phyloP scores from a whole-genome alignment of 2,113 vertebrate genomes.

The Rhinogobius similis region DNA sequence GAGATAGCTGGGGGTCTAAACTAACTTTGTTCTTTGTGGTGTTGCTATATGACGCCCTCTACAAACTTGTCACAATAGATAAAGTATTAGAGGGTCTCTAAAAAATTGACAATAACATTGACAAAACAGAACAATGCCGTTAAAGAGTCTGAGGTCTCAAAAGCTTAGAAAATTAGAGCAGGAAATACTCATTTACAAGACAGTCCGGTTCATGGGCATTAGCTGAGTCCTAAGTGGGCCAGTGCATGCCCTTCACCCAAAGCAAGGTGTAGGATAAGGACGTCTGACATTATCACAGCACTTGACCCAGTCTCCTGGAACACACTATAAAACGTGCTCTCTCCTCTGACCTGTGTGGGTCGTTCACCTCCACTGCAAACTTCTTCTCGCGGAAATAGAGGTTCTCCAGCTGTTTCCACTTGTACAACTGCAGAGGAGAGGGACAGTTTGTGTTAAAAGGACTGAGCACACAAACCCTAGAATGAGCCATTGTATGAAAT shows the following conservation, averaged over 20 bases:
- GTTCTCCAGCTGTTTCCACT: constrained; percentile 98
- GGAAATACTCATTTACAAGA: constrained; percentile 44
- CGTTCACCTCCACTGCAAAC: constrained; percentile 96
- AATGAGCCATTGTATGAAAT: constrained; percentile 20
- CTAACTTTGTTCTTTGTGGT: not conserved
- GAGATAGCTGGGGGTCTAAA: not conserved
- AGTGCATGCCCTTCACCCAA: constrained; percentile 35
- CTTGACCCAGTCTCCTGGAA: constrained; percentile 40
- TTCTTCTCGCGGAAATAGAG: constrained; percentile 99
- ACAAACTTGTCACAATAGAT: not conserved
- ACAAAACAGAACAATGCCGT: not conserved
- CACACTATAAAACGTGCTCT: constrained; percentile 6
- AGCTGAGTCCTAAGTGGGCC: constrained; percentile 32
- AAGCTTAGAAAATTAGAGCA: constrained; percentile 30
- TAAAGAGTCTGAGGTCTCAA: constrained; percentile 3
- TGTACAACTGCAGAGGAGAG: constrained; percentile 84
- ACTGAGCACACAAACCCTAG: constrained; percentile 28
- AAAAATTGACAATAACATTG: not conserved
- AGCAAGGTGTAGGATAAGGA: constrained; percentile 38
- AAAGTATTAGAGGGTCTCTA: no score
- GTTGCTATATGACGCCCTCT: not conserved
- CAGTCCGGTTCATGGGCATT: constrained; percentile 29
- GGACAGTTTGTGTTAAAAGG: not conserved
- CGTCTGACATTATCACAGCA: constrained; percentile 15
- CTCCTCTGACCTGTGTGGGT: constrained; percentile 88